Evolutionary conservation across 2,797 vertebrate species (phyloP), one percentile per base, ranked within the genome.

Genomic region (Lacerta viridis): DNA sequence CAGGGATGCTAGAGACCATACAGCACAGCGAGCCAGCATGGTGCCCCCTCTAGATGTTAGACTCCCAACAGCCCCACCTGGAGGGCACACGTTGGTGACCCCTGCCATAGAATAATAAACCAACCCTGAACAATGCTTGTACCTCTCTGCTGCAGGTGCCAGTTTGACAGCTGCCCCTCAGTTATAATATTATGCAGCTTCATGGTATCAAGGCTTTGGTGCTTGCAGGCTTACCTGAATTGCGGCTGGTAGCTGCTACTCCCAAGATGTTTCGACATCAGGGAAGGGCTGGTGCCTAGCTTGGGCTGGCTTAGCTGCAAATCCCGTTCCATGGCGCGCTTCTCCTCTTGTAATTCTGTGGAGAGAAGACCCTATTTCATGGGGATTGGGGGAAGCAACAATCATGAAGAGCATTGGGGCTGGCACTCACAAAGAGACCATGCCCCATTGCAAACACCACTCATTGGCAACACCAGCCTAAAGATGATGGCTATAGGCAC

Each of bases 301-400:
- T 68, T n/a, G 18, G 83, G 7, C 43, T 46, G 77, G 46, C 88
- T 36, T 25, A 68, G 50, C 33, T 94, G 91, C 69, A 97, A 90
- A 76, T 97, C 97, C 77, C n/a, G 90, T 83, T 96, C 94, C 92
- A 98, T 96, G 83, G 95, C 90, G 11, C 89, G 91, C 68, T 96
- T 95, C 89, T 97, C 95, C 59, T 96, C 94, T 92, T 94, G 96
- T 69, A 98, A 94, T 90, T 98, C 97, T 98, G 93, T 4, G 74
- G 66, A 29, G 50, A 92, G 43, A 87, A 29, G 82, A 3, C 6
- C 1, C 13, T 55, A 0, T 17, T 75, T 68, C 90, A 55, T 64
- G 17, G 61, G 61, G 61, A 4, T 55, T 55, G 50, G 27, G 8
- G 36, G 29, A 15, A n/a, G 20, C 33, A 61, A 7, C 33, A 66